Evolutionary conservation across 2,113 vertebrate genomes (phyloP), one percentile per base, ranked within the genome.

Genomic region (Leucoraja erinaceus): DNA sequence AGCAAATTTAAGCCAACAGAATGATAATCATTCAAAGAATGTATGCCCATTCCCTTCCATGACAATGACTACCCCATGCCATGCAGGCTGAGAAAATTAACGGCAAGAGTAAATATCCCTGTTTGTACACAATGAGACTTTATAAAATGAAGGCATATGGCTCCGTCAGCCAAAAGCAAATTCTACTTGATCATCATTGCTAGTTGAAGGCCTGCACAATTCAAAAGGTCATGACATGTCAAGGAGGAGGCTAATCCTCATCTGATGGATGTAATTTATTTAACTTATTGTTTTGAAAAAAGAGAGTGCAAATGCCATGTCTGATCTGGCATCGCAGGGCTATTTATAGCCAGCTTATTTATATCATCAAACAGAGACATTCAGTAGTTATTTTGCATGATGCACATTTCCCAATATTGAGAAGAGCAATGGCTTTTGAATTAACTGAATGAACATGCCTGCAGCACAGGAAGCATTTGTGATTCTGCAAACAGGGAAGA

Each of bases 261-360:
- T 12, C 59, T 88, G 83, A 63, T 88, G 83, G n/a, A 31, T 88
- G 83, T 88, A 88, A 88, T n/a, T 86, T 66, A 61, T 88, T 88
- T 88, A 88, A 59, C 59, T n/a, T 31, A 63, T 88, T 88, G n/a
- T 63, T 88, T 63, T 63, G n/a, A 31, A 66, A 86, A 72, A 66
- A 66, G 63, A 83, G 59, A 88, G 83, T 86, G 81, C 59, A 63
- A 72, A 16, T 66, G 83, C 59, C 59, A 88, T 16, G 59, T 16
- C 83, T 63, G 59, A 63, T 88, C 59, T 6, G n/a, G 59, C 83
- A 61, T 61, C 28, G 8, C n/a, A 5, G 11, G n/a, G 59, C 59
- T 88, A 88, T 88, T 88, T 88, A 88, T 88, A 88, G 83, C 7
- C 11, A 18, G 59, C n/a, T 88, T 88, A 88, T 88, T 88, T 63